A percentile compares a stretch with the other conserved stretches of the same genome.
Conservation (phyloP, 2,113 vertebrate species). For the Tragelaphus buxtoni region DNA sequence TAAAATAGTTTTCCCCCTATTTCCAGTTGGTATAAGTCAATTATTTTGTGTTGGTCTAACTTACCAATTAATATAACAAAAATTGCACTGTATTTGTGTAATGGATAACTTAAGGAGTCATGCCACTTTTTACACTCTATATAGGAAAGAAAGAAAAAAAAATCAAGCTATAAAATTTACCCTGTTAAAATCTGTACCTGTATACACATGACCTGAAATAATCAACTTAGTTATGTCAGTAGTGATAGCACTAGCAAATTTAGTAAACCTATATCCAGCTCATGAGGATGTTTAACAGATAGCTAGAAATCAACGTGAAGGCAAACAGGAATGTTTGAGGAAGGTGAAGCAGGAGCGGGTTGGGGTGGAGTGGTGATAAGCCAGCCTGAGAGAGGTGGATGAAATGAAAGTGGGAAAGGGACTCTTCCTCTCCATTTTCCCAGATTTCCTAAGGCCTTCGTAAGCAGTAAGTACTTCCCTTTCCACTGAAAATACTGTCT, state of each 20-base stretch:
- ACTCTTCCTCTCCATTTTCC: background rate
- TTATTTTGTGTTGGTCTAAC: background rate
- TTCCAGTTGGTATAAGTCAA: background rate
- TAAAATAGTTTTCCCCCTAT: background rate
- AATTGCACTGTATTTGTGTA: background rate
- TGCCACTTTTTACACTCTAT: background rate
- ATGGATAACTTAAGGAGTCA: background rate
- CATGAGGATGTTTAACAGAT: background rate
- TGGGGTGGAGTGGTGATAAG: rapidly evolving
- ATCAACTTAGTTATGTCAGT: background rate
- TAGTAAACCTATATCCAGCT: background rate
- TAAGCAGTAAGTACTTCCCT: background rate
- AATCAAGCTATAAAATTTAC: background rate
- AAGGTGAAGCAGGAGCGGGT: background rate
- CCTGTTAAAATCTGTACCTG: background rate
- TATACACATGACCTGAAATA: background rate
- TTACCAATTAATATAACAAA: background rate
- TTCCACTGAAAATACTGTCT: background rate
- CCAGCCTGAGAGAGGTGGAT: background rate
- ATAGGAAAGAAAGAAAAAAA: background rate
- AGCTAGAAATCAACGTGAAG: background rate
- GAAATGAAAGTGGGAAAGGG: background rate
- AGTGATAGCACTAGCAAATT: background rate
- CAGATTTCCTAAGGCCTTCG: background rate
- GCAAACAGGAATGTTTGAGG: background rate